A percentile compares a stretch with the other conserved stretches of the same genome.
Evolutionary conservation across 2,888 invertebrate species (phyloP).

Genomic region (Nasonia oneida): DNA sequence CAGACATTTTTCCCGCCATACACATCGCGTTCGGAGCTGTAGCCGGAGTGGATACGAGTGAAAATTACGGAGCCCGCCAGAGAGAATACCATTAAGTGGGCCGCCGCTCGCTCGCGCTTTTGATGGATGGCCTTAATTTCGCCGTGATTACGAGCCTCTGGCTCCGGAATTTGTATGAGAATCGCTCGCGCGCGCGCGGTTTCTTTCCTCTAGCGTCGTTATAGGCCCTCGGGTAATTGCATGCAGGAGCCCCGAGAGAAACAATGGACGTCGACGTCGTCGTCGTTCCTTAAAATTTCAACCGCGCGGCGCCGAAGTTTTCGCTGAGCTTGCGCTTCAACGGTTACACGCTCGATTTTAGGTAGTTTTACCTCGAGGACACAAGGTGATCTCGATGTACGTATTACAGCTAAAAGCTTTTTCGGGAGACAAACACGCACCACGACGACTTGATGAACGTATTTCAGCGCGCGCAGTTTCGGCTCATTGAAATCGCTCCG

Average conservation of each 20-base stretch:
- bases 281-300: conserved; percentile 1
- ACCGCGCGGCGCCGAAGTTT: neutral
- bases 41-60: conserved; percentile 53
- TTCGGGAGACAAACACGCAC: neutral
- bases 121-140: conserved; percentile 76
- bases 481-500: neutral
- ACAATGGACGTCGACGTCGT: neutral
- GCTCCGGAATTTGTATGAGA: conserved; percentile 73
- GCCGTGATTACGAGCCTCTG: conserved; percentile 71
- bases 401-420: neutral
- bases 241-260: conserved; percentile 12
- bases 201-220: conserved; percentile 64
- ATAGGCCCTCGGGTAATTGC: conserved; percentile 34
- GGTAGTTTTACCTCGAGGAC: neutral
- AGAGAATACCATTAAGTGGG: conserved; percentile 74
- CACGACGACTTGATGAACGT: neutral
- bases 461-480: neutral
- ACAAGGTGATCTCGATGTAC: neutral
- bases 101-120: conserved; percentile 24
- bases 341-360: neutral
- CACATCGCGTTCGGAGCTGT: neutral
- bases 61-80: conserved; percentile 72
- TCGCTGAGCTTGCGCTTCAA: neutral
- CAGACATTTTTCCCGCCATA: conserved; percentile 6
- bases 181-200: conserved; percentile 66